A percentile compares a stretch with the other conserved stretches of the same genome.
Conservation (phyloP, 2,113 vertebrate genomes). For the Sarotherodon lohbergeri region DNA sequence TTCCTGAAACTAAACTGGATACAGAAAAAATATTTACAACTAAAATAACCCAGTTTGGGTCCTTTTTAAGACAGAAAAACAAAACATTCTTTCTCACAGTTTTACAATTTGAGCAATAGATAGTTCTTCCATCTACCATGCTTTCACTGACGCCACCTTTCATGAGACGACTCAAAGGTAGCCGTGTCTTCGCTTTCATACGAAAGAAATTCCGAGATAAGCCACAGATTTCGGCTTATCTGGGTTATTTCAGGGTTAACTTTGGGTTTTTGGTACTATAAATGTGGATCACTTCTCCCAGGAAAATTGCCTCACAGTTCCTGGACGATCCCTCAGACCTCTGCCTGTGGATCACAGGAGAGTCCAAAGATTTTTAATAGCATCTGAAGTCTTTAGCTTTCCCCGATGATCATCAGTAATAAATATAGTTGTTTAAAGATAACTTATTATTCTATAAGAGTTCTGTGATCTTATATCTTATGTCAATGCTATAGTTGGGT, state of each 20-base stretch:
- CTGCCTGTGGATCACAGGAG: neutral
- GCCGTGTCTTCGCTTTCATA: neutral
- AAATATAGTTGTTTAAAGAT: neutral
- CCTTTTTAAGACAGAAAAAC: neutral
- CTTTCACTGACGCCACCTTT: neutral
- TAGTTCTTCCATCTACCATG: neutral
- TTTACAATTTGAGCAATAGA: neutral
- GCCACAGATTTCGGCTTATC: neutral
- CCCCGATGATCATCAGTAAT: neutral
- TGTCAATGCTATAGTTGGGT: neutral
- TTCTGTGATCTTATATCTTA: neutral
- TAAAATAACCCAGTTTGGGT: neutral
- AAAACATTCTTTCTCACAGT: neutral
- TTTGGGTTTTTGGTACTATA: neutral
- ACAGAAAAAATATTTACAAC: neutral
- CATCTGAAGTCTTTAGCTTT: neutral
- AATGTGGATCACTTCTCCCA: neutral
- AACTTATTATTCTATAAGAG: neutral
- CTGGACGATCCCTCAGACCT: neutral
- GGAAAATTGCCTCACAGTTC: neutral
- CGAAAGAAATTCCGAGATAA: neutral
- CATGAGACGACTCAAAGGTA: neutral
- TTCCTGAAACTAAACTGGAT: neutral
- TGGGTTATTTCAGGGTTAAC: neutral
- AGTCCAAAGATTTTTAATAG: neutral